Percentiles rank a stretch among this genome's conserved stretches.
phyloP scores from a whole-genome alignment of 2,888 invertebrate genomes.

The Abrostola triplasia region DNA sequence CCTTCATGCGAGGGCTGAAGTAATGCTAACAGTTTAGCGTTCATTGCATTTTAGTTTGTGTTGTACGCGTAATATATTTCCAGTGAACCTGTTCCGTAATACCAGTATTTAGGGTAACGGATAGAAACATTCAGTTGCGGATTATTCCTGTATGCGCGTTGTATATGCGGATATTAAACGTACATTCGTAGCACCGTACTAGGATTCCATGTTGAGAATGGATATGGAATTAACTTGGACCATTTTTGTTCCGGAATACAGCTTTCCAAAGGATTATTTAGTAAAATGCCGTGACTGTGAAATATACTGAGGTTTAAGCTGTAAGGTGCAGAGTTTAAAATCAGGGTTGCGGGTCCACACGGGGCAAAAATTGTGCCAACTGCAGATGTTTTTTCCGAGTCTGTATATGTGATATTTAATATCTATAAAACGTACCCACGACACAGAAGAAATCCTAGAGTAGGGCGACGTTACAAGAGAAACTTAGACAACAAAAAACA shows the following conservation, averaged over 20 bases:
- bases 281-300: background rate
- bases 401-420: too few species aligned
- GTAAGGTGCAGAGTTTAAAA: too few species aligned
- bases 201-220: constrained; percentile 3
- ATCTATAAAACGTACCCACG: too few species aligned
- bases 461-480: too few species aligned
- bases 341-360: too few species aligned
- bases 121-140: constrained; percentile 38
- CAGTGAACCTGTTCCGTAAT: constrained; percentile 28
- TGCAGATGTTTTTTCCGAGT: too few species aligned
- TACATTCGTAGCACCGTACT: constrained; percentile 1
- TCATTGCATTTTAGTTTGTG: constrained; percentile 30
- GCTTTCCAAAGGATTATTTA: background rate
- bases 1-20: constrained; percentile 15
- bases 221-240: constrained; percentile 1
- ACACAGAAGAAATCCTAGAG: too few species aligned
- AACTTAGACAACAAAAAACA: too few species aligned
- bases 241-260: background rate
- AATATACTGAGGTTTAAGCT: too few species aligned
- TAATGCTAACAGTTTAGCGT: constrained; percentile 31
- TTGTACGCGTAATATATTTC: constrained; percentile 33
- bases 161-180: constrained; percentile 16
- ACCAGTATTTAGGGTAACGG: constrained; percentile 36
- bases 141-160: constrained; percentile 23
- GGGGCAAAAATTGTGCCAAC: too few species aligned